A percentile compares a stretch with the other conserved stretches of the same genome.
Conservation (phyloP, 2,113 vertebrate species). For the Sylvietta virens region DNA sequence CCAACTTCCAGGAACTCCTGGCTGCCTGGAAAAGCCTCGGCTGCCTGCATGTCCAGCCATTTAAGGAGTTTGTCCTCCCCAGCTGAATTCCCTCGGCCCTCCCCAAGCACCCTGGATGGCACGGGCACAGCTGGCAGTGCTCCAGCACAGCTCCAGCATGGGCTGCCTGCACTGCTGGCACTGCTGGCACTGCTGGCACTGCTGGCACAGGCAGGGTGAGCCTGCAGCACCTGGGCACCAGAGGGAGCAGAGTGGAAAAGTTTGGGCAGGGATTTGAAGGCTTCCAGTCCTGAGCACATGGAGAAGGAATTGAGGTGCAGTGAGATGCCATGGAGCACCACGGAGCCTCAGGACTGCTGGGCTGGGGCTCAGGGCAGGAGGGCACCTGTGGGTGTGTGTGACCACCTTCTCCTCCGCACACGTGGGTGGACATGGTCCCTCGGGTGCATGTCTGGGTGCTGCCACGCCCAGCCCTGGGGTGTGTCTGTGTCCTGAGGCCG, state of each 20-base stretch:
- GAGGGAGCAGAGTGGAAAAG: not conserved
- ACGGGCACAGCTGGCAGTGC: accelerated
- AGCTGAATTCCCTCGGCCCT: not conserved
- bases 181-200: not conserved
- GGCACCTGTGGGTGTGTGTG: accelerated
- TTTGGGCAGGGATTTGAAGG: not conserved
- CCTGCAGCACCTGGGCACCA: not conserved
- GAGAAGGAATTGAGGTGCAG: not conserved
- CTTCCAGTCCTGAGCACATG: not conserved
- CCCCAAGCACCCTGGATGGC: accelerated
- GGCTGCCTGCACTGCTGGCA: not conserved
- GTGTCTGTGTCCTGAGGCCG: not conserved
- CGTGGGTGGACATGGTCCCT: accelerated
- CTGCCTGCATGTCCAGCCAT: not conserved
- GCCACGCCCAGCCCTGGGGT: accelerated
- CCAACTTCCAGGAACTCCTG: conserved; percentile 47
- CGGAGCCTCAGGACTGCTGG: accelerated
- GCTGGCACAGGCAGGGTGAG: not conserved
- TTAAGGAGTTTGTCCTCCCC: not conserved
- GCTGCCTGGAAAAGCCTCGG: not conserved
- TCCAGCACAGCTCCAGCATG: accelerated
- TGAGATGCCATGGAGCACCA: accelerated
- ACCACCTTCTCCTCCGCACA: not conserved
- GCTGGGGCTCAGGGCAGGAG: not conserved
- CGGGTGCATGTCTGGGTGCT: not conserved